Conservation (phyloP, 2,113 vertebrate genomes). For the Grantiella picta region DNA sequence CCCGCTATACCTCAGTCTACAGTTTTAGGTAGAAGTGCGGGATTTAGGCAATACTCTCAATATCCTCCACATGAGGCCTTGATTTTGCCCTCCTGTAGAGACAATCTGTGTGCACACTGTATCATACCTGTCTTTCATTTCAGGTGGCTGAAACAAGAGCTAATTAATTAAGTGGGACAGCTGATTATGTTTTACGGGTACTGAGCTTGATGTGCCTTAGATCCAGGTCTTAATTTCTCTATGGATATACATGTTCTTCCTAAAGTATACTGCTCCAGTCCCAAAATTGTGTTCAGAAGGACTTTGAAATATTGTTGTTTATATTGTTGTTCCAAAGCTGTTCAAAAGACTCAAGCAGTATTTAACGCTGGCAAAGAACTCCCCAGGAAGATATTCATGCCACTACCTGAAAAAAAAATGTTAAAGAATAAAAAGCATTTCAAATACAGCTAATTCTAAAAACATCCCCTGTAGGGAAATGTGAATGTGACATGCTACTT, state of each 20-base stretch:
- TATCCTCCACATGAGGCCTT: background rate
- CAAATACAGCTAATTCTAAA: background rate
- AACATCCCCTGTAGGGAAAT: background rate
- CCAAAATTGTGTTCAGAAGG: background rate
- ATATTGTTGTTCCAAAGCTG: background rate
- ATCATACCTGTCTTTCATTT: background rate
- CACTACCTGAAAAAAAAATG: background rate
- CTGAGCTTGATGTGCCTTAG: background rate
- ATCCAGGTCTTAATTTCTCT: background rate
- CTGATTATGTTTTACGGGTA: background rate
- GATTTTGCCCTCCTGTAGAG: background rate
- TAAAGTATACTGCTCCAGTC: background rate
- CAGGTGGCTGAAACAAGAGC: background rate
- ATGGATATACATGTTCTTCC: background rate
- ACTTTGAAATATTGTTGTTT: background rate
- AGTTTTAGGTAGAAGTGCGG: background rate
- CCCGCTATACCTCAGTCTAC: background rate
- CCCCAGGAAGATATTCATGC: background rate
- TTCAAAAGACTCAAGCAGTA: background rate
- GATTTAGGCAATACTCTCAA: background rate
- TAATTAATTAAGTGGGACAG: background rate
- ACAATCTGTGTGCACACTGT: too few species aligned
- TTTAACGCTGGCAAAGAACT: background rate
- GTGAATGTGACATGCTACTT: background rate
- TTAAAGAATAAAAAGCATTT: background rate